phyloP scores from a whole-genome alignment of 2,888 invertebrate genomes.

The Ganaspis brasiliensis region DNA sequence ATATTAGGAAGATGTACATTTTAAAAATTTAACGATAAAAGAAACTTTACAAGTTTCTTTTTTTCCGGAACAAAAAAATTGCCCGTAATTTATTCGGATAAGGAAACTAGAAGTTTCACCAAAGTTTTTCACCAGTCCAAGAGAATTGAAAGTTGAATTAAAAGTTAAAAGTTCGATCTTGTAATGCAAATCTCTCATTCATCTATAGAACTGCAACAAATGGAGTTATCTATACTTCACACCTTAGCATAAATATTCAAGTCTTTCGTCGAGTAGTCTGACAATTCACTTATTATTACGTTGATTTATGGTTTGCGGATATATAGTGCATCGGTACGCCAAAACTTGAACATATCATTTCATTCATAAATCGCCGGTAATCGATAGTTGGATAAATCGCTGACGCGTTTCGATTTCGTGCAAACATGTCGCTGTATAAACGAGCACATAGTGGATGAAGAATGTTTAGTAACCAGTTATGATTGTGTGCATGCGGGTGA shows the following conservation, averaged over 20 bases:
- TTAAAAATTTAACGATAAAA: too few relatives aligned
- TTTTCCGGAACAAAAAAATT: too few relatives aligned
- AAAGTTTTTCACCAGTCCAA: too few relatives aligned
- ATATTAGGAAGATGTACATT: too few relatives aligned
- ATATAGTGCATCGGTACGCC: not conserved
- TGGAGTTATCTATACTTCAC: slow-evolving; percentile 9
- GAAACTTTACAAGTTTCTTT: too few relatives aligned
- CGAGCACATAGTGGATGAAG: not conserved
- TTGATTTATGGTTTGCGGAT: slow-evolving; percentile 31
- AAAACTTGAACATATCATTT: slow-evolving; percentile 45
- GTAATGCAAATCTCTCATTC: not conserved
- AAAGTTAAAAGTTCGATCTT: not conserved
- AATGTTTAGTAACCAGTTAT: not conserved
- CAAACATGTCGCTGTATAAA: slow-evolving; percentile 30
- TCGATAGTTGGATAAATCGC: slow-evolving; percentile 57
- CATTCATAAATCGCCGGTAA: slow-evolving; percentile 58
- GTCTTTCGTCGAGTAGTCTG: slow-evolving; percentile 10
- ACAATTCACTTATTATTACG: slow-evolving; percentile 35
- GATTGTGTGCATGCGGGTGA: not conserved
- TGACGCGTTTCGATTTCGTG: slow-evolving; percentile 47
- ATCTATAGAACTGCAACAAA: not conserved
- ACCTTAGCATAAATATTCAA: slow-evolving; percentile 33
- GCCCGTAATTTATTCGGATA: too few relatives aligned
- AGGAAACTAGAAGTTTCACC: too few relatives aligned
- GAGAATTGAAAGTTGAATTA: too few relatives aligned